Percentiles rank a stretch among this genome's conserved stretches.
phyloP scores from a whole-genome alignment of 2,113 vertebrate species.

The Thomomys bottae region DNA sequence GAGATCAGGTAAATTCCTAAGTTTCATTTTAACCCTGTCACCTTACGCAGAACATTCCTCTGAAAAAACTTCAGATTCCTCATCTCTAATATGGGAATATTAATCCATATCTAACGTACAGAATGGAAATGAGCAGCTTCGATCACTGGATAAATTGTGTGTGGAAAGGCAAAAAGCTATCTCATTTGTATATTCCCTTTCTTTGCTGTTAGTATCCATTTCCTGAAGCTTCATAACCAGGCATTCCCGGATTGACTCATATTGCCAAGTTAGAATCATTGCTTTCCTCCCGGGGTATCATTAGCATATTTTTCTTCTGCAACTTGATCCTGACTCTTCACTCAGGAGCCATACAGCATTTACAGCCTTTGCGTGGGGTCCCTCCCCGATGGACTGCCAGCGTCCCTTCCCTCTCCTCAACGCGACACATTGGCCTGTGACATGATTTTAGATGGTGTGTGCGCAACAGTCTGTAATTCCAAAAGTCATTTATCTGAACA shows the following conservation, averaged over 20 bases:
- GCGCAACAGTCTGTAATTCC: background rate
- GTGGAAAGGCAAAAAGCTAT: background rate
- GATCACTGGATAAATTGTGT: background rate
- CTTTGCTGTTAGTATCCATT: background rate
- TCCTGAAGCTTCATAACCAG: background rate
- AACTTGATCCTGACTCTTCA: background rate
- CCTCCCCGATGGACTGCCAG: rapidly evolving
- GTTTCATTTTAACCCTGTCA: background rate
- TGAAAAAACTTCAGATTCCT: background rate
- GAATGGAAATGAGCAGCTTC: background rate
- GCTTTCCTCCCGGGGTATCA: background rate
- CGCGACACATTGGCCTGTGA: background rate
- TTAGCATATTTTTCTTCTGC: background rate
- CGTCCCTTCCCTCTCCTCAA: background rate
- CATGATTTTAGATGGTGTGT: background rate
- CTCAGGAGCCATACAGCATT: background rate
- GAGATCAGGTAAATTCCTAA: background rate
- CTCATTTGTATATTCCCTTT: background rate
- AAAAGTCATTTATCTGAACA: background rate
- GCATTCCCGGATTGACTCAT: background rate
- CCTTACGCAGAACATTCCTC: background rate
- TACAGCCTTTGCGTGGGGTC: background rate
- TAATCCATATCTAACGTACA: background rate
- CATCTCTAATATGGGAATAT: background rate
- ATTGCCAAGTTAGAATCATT: slow-evolving; percentile 12